Base-by-base conservation (phyloP, 2,888 invertebrate genomes). In the Agrochola lota region DNA sequence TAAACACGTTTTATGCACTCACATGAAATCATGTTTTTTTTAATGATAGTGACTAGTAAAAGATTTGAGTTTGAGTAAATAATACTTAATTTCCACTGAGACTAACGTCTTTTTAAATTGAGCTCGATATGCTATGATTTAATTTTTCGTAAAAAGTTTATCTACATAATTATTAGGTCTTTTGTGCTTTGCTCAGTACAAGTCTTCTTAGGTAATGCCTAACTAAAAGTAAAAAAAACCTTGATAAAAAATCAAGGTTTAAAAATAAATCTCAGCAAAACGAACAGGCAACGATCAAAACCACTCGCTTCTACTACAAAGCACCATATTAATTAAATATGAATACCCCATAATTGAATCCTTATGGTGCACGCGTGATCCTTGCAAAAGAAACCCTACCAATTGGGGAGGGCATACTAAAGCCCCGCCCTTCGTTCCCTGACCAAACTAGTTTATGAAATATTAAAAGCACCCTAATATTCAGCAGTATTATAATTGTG, bases 291-390 rank as follows among this genome's bases (percentile, higher is more conserved):
- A 95, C 87, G 89, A 95, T 92, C 94, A 95, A 95, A 90, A 90
- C 88, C 76, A 40, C 82, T 87, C 64, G 85, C 81, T 84, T 89
- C 81, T 75, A 64, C 80, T 90, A 88, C 77, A 91, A 76, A 78
- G 85, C 89, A 92, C 90, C 91, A 91, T 93, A 95, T 95, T 96
- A 96, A 96, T 96, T 96, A 96, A 95, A 94, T 95, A 96, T 96
- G 96, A 96, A 96, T 95, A 94, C 95, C 92, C 94, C 91, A 91
- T 96, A 96, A 96, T 96, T 94, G 91, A 93, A 90, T 92, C 96
- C 95, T 94, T 96, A 95, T 95, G 96, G 92, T 92, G 87, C 86
- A 89, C 95, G 93, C 94, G 94, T 94, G 95, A 93, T 94, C 90
- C 86, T 91, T 92, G 90, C 81, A 90, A 91, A 91, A 89, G 89